phyloP scores from a whole-genome alignment of 1,140 invertebrate genomes.

The Euura lappo region DNA sequence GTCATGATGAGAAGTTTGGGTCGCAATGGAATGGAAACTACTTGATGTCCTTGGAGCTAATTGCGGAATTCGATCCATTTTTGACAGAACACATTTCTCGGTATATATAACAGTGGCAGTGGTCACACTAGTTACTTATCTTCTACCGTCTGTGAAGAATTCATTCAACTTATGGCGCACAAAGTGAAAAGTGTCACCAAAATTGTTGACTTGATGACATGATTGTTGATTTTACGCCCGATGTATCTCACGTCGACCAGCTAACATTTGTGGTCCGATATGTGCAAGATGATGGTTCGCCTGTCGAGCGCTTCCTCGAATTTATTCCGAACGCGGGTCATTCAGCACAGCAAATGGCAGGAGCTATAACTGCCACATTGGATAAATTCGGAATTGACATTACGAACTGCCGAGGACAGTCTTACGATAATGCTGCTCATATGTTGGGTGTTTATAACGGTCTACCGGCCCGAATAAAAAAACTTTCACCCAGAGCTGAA shows the following conservation, averaged over 20 bases:
- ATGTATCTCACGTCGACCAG: constrained; percentile 34
- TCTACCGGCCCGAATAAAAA: too few species aligned
- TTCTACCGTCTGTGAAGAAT: constrained; percentile 38
- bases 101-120: constrained; percentile 35
- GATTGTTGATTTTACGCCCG: constrained; percentile 35
- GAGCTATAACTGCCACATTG: too few species aligned
- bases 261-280: constrained; percentile 37
- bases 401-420: too few species aligned
- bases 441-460: too few species aligned
- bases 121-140: constrained; percentile 38
- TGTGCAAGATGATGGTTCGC: constrained; percentile 29
- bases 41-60: constrained; percentile 13
- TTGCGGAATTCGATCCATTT: background rate
- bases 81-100: constrained; percentile 35
- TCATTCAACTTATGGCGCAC: constrained; percentile 36
- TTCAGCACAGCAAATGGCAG: too few species aligned
- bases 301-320: constrained; percentile 34
- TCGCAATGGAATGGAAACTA: constrained; percentile 38
- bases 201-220: constrained; percentile 33
- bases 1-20: constrained; percentile 37
- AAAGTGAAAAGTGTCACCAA: constrained; percentile 21
- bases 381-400: too few species aligned
- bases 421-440: too few species aligned
- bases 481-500: too few species aligned
- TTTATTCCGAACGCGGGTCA: too few species aligned